Percentiles rank a stretch among this genome's conserved stretches.
Evolutionary conservation across 2,113 vertebrate species (phyloP).

Genomic region (Steatornis caripensis): DNA sequence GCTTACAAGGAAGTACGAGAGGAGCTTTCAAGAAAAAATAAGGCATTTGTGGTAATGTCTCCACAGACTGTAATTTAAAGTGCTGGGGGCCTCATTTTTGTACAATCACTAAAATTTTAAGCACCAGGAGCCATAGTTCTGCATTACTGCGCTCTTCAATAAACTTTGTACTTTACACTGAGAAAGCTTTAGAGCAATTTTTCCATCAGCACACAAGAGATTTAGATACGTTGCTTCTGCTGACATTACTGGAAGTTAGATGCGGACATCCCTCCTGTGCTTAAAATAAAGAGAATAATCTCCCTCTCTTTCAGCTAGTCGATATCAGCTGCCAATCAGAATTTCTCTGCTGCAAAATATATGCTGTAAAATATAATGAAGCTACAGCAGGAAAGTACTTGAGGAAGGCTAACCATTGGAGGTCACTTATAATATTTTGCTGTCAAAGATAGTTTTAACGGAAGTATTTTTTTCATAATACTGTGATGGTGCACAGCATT

Average conservation of each 20-base stretch:
- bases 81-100: neutral
- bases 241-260: neutral
- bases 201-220: neutral
- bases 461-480: neutral
- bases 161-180: neutral
- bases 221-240: neutral
- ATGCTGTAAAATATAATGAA: neutral
- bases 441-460: neutral
- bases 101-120: neutral
- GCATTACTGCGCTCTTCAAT: neutral
- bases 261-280: neutral
- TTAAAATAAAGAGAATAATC: neutral
- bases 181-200: neutral
- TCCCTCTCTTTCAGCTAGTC: neutral
- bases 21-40: neutral
- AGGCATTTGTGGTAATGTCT: neutral
- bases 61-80: neutral
- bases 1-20: neutral
- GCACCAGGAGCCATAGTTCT: neutral
- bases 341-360: neutral
- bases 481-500: neutral
- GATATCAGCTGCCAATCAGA: neutral
- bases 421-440: neutral
- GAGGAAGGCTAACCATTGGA: neutral
- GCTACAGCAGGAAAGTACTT: neutral